Evolutionary conservation across 1,140 invertebrate genomes (phyloP).

Genomic region (Episyrphus balteatus): DNA sequence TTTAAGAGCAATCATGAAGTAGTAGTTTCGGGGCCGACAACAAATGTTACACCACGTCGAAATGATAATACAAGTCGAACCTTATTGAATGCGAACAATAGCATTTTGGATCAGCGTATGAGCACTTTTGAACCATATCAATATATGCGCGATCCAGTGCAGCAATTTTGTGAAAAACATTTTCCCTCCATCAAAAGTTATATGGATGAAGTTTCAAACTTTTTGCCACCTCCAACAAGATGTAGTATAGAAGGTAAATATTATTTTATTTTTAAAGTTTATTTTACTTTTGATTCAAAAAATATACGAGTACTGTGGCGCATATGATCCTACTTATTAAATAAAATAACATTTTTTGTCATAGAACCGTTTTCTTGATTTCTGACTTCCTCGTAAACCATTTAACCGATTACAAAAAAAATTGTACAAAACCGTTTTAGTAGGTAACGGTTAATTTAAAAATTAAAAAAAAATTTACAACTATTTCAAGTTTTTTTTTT

Average conservation of each 20-base stretch:
- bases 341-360: too few relatives aligned
- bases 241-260: constrained; percentile 77
- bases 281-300: too few relatives aligned
- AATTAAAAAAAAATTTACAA: too few relatives aligned
- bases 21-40: constrained; percentile 44
- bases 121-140: constrained; percentile 79
- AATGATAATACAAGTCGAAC: constrained; percentile 60
- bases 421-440: too few relatives aligned
- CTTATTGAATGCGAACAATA: constrained; percentile 48
- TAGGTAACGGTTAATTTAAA: too few relatives aligned
- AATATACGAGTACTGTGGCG: too few relatives aligned
- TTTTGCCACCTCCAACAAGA: constrained; percentile 78
- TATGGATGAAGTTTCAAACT: constrained; percentile 74
- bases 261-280: too few relatives aligned
- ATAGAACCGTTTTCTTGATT: too few relatives aligned
- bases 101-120: constrained; percentile 54
- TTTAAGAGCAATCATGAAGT: constrained; percentile 23
- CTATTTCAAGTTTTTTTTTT: too few relatives aligned
- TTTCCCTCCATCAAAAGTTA: constrained; percentile 81
- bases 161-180: constrained; percentile 91
- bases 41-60: constrained; percentile 49
- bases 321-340: too few relatives aligned
- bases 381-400: too few relatives aligned
- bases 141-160: constrained; percentile 74
- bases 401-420: too few relatives aligned